These are phyloP conservation scores for Siniperca obscura DNA, from an alignment of 2,797 vertebrate species.

Conservation along the genomic window DNA sequence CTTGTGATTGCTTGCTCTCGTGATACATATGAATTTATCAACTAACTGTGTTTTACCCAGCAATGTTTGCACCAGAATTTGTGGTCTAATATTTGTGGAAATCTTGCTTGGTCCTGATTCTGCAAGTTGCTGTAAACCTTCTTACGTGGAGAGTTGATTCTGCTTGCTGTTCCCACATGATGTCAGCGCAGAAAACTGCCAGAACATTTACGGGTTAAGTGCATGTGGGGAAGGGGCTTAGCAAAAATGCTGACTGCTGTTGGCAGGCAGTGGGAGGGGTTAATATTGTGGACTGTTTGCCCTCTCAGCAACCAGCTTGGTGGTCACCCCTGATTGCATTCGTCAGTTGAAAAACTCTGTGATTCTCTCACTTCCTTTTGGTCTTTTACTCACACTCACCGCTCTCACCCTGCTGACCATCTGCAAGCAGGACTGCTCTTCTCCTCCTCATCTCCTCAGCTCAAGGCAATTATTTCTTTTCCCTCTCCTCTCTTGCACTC, in stretches of 20 bases:
- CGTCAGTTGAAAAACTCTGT: conserved; percentile 56
- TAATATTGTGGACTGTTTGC: conserved; percentile 74
- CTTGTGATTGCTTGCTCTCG: neutral
- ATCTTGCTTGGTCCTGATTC: conserved; percentile 11
- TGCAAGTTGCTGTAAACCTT: neutral
- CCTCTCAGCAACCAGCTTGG: conserved; percentile 68
- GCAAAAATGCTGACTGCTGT: conserved; percentile 82
- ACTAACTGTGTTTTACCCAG: neutral
- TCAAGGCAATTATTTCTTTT: conserved; percentile 31
- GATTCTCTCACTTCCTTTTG: conserved; percentile 41
- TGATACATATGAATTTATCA: neutral
- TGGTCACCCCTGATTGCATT: conserved; percentile 73
- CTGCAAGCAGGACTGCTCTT: conserved; percentile 42
- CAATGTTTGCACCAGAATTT: neutral
- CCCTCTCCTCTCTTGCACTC: conserved; percentile 28
- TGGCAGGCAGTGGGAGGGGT: conserved; percentile 79
- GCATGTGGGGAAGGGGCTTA: conserved; percentile 48
- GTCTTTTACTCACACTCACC: conserved; percentile 29
- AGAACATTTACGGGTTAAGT: conserved; percentile 53
- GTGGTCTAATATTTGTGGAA: neutral
- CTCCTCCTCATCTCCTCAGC: conserved; percentile 57
- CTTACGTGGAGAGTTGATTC: neutral
- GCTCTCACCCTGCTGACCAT: conserved; percentile 46
- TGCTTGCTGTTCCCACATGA: conserved; percentile 54
- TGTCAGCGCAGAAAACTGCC: conserved; percentile 53